Evolutionary conservation across 2,888 invertebrate genomes (phyloP).

Genomic region (Dasypolia templi): DNA sequence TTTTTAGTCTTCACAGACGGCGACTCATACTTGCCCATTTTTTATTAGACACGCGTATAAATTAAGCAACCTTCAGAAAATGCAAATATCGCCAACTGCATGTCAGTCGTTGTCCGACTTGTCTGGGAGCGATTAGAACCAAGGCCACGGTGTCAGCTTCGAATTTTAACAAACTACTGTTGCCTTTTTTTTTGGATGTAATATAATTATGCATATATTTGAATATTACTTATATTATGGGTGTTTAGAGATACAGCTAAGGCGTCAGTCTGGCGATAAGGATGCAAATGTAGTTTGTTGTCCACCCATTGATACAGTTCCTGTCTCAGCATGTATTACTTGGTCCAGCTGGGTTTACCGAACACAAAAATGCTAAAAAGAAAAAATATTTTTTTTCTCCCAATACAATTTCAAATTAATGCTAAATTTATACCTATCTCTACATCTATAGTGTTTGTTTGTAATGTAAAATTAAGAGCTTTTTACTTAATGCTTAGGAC

Average conservation of each 20-base stretch:
- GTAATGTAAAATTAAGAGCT: too few species aligned
- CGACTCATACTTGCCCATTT: constrained; percentile 35
- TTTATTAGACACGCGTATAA: constrained; percentile 56
- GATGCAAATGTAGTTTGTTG: constrained; percentile 24
- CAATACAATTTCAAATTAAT: too few species aligned
- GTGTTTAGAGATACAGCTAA: constrained; percentile 14
- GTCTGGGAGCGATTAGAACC: constrained; percentile 65
- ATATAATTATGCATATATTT: constrained; percentile 31
- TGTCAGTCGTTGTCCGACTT: constrained; percentile 63
- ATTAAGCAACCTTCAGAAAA: constrained; percentile 62
- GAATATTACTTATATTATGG: constrained; percentile 24
- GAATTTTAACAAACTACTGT: constrained; percentile 47
- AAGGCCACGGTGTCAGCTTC: constrained; percentile 57
- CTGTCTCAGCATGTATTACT: background rate
- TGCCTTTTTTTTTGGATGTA: constrained; percentile 26
- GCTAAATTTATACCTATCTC: too few species aligned
- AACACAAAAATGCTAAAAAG: background rate
- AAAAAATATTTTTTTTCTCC: background rate
- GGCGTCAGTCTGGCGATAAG: constrained; percentile 41
- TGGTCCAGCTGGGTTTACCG: background rate
- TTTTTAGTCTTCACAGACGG: constrained; percentile 17
- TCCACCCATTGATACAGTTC: background rate
- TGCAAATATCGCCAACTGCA: constrained; percentile 66
- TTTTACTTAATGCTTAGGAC: too few species aligned
- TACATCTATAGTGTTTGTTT: too few species aligned